These are phyloP conservation scores for Acropternis orthonyx DNA, from an alignment of 2,797 vertebrate species.

Conservation along the genomic window DNA sequence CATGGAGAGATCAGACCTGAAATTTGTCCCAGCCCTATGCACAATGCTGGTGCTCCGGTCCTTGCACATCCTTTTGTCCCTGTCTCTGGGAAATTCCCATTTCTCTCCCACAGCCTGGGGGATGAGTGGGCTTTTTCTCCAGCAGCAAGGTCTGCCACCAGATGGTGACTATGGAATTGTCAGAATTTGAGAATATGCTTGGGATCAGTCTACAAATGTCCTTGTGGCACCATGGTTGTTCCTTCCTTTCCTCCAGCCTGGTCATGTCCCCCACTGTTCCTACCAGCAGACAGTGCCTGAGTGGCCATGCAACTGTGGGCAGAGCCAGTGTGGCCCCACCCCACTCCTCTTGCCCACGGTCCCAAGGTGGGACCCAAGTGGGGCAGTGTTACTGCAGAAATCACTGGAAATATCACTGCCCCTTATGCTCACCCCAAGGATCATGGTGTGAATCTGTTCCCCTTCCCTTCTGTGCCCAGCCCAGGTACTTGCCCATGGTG, in stretches of 20 bases:
- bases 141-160: background rate
- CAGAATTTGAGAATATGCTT: background rate
- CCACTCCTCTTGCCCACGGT: background rate
- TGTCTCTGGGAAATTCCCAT: background rate
- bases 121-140: background rate
- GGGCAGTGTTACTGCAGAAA: background rate
- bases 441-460: rapidly evolving
- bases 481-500: background rate
- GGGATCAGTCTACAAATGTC: background rate
- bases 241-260: background rate
- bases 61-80: background rate
- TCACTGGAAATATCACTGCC: background rate
- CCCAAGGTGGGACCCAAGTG: background rate
- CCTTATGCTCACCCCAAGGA: background rate
- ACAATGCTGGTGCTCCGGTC: background rate
- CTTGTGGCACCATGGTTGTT: rapidly evolving
- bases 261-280: background rate
- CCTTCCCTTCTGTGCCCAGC: background rate
- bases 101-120: background rate
- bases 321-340: background rate
- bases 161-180: background rate
- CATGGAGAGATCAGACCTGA: conserved; percentile 9
- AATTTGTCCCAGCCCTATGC: background rate
- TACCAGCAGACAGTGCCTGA: background rate
- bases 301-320: background rate